Percentiles rank a stretch among this genome's conserved stretches.
Evolutionary conservation across 2,797 vertebrate species (phyloP).

Genomic region (Hyperoplus immaculatus): DNA sequence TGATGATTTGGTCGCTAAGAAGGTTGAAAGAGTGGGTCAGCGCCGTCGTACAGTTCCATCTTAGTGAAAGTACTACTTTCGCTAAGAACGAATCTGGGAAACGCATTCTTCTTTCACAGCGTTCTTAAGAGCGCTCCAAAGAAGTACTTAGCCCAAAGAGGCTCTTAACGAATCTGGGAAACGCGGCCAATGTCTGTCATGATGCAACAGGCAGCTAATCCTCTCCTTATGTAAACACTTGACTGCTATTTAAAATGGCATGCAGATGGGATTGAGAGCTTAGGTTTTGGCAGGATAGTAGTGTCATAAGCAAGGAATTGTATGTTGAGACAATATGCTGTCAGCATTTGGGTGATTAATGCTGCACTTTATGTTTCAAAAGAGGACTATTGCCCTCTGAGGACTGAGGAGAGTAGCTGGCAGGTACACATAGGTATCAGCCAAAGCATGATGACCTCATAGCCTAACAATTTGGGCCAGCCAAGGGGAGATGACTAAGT

Average conservation of each 20-base stretch:
- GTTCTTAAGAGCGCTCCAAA: no score
- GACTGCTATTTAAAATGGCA: constrained; percentile 77
- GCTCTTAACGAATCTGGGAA: no score
- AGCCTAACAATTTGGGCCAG: constrained; percentile 1
- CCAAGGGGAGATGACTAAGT: constrained; percentile 8
- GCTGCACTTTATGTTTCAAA: constrained; percentile 37
- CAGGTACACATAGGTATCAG: constrained; percentile 31
- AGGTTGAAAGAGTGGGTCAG: no score
- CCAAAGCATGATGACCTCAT: constrained; percentile 46
- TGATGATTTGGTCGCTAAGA: no score
- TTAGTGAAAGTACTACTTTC: no score
- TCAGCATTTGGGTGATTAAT: constrained; percentile 69
- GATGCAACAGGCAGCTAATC: constrained; percentile 79
- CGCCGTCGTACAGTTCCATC: no score
- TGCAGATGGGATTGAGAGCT: constrained; percentile 74
- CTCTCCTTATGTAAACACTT: constrained; percentile 78
- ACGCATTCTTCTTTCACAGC: no score
- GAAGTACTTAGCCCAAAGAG: no score
- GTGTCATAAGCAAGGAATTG: constrained; percentile 63
- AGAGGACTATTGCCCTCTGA: constrained; percentile 25
- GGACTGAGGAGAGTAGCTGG: constrained; percentile 12
- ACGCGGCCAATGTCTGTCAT: constrained; percentile 69
- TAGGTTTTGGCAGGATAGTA: constrained; percentile 65
- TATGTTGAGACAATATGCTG: constrained; percentile 58
- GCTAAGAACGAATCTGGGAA: no score